Percentiles rank a stretch among this genome's conserved stretches.
These are phyloP conservation scores for Thumatha senex DNA, from an alignment of 2,888 invertebrate genomes.

Conservation along the genomic window DNA sequence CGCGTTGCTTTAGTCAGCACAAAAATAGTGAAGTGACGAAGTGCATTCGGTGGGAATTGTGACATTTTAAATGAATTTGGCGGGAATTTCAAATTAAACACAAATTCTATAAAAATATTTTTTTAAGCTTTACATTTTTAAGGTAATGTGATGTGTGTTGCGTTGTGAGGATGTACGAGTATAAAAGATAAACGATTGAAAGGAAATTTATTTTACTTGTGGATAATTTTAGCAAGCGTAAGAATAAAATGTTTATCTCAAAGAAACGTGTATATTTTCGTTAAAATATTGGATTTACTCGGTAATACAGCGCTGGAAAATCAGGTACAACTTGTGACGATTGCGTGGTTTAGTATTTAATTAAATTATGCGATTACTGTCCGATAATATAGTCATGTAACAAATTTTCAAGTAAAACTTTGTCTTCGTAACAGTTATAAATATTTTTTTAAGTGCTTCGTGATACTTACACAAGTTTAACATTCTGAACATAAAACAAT, in stretches of 20 bases:
- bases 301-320: background rate
- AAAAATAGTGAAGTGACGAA: conserved; percentile 37
- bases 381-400: conserved; percentile 2
- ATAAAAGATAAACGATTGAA: conserved; percentile 19
- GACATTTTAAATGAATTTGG: conserved; percentile 26
- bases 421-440: conserved; percentile 5
- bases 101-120: too few relatives aligned
- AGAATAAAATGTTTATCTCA: conserved; percentile 14
- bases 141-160: conserved; percentile 14
- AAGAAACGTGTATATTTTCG: conserved; percentile 8
- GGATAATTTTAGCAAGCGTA: conserved; percentile 20
- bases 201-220: conserved; percentile 27
- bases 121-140: conserved; percentile 9
- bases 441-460: conserved; percentile 9
- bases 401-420: conserved; percentile 2
- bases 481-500: conserved; percentile 9
- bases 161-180: conserved; percentile 30
- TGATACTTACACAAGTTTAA: conserved; percentile 10
- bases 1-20: conserved; percentile 25
- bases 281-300: background rate
- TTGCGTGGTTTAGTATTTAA: background rate
- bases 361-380: conserved; percentile 2
- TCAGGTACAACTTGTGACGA: background rate
- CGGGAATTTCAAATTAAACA: background rate
- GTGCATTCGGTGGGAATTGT: conserved; percentile 35